phyloP scores from a whole-genome alignment of 23 tunicate genomes.

The Phallusia fumigata region DNA sequence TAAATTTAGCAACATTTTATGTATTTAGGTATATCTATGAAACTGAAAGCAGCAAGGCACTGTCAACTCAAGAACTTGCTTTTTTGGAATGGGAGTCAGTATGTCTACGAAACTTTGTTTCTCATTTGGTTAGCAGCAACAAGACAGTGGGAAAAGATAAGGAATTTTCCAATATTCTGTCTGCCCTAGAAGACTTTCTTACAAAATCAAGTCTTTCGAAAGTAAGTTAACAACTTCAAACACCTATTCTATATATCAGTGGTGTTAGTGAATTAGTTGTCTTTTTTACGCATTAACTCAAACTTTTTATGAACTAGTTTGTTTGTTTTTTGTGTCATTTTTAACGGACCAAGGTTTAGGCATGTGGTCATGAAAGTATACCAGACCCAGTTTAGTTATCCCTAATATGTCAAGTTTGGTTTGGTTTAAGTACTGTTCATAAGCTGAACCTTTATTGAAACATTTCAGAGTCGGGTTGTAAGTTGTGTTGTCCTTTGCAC shows the following conservation, averaged over 20 bases:
- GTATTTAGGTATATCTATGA: constrained; percentile 40
- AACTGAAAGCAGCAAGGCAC: not conserved
- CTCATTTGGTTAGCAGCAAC: not conserved
- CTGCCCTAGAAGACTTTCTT: constrained; percentile 4
- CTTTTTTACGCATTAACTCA: not conserved
- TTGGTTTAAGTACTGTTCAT: not conserved
- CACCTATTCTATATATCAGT: too few species aligned
- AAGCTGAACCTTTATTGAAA: not conserved
- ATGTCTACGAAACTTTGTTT: constrained; percentile 16
- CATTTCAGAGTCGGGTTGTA: constrained; percentile 21
- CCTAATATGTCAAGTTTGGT: not conserved
- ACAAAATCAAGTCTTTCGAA: not conserved
- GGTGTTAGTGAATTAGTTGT: not conserved
- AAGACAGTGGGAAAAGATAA: not conserved
- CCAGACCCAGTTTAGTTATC: too few species aligned
- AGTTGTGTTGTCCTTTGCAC: constrained; percentile 37
- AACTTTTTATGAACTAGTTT: too few species aligned
- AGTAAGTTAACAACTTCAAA: not conserved
- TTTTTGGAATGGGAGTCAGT: constrained; percentile 53
- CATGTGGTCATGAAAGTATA: too few species aligned
- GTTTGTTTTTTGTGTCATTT: too few species aligned
- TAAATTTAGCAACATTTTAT: too few species aligned
- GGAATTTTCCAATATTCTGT: not conserved
- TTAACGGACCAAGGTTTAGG: too few species aligned
- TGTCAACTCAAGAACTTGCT: not conserved